Percentiles rank a stretch among this genome's conserved stretches.
Evolutionary conservation across 1,140 invertebrate species (phyloP).

Genomic region (Pollicipes pollicipes): DNA sequence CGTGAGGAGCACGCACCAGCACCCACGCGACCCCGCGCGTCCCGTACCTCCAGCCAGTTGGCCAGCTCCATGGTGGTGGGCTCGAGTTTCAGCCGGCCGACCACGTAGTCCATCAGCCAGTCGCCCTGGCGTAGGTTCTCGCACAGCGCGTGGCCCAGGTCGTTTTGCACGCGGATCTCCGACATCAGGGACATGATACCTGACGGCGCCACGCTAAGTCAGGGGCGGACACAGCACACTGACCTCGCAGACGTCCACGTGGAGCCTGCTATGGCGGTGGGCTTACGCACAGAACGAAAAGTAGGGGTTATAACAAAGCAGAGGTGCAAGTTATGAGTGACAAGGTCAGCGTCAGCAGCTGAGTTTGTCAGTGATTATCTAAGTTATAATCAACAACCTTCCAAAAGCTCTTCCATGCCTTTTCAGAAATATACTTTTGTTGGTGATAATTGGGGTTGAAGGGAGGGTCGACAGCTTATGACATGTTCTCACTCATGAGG

Average conservation of each 20-base stretch:
- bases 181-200: conserved; percentile 58
- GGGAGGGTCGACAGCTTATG: too few relatives aligned
- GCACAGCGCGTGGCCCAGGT: conserved; percentile 91
- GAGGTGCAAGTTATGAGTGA: too few relatives aligned
- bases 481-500: too few relatives aligned
- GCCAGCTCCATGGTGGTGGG: conserved; percentile 41
- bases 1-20: too few relatives aligned
- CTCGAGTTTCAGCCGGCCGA: conserved; percentile 44
- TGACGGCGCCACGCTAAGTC: conserved; percentile 29
- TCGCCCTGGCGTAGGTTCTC: conserved; percentile 78
- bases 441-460: too few relatives aligned
- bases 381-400: too few relatives aligned
- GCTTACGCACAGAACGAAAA: too few relatives aligned
- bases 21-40: not conserved
- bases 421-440: too few relatives aligned
- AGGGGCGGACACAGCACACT: conserved; percentile 12
- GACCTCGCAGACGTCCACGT: not conserved
- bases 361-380: too few relatives aligned
- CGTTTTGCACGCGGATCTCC: conserved; percentile 60
- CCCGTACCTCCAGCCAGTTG: conserved; percentile 36
- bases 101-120: conserved; percentile 78
- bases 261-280: not conserved
- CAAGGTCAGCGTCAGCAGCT: too few relatives aligned
- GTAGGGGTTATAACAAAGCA: too few relatives aligned
- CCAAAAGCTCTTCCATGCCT: too few relatives aligned